Conservation (phyloP, 2,113 vertebrate species). For the Plecotus auritus region DNA sequence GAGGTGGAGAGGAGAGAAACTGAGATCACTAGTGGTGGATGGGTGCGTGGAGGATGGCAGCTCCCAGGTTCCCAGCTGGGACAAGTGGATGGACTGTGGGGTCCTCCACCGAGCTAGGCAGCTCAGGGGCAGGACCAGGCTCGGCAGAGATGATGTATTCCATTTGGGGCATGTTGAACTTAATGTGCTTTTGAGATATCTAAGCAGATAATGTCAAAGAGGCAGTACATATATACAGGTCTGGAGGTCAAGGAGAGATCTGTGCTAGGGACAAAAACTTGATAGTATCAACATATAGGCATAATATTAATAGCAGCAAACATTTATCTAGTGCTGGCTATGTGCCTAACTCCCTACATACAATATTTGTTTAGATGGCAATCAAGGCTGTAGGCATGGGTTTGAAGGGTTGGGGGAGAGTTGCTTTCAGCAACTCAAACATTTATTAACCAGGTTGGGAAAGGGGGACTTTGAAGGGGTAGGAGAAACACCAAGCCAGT, state of each 20-base stretch:
- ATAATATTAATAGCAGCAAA: not conserved
- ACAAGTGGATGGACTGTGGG: not conserved
- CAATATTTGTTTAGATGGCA: not conserved
- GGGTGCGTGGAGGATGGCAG: not conserved
- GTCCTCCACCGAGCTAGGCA: not conserved
- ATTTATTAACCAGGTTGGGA: conserved; percentile 8
- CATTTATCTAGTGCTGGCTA: not conserved
- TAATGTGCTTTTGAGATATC: not conserved
- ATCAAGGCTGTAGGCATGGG: not conserved
- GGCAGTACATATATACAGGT: not conserved
- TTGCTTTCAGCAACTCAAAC: not conserved
- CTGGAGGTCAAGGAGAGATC: not conserved
- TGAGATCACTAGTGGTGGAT: not conserved
- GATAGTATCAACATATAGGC: not conserved
- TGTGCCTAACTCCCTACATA: not conserved
- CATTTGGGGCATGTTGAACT: not conserved
- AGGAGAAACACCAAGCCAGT: not conserved
- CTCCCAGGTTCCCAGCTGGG: not conserved
- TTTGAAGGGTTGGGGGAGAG: not conserved
- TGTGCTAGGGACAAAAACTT: not conserved
- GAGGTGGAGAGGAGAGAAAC: not conserved
- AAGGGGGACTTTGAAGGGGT: not conserved
- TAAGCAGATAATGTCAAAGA: not conserved
- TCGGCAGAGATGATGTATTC: not conserved
- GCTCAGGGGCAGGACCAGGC: not conserved